A percentile compares a stretch with the other conserved stretches of the same genome.
phyloP scores from a whole-genome alignment of 2,113 vertebrate genomes.

The Eclectus roratus region DNA sequence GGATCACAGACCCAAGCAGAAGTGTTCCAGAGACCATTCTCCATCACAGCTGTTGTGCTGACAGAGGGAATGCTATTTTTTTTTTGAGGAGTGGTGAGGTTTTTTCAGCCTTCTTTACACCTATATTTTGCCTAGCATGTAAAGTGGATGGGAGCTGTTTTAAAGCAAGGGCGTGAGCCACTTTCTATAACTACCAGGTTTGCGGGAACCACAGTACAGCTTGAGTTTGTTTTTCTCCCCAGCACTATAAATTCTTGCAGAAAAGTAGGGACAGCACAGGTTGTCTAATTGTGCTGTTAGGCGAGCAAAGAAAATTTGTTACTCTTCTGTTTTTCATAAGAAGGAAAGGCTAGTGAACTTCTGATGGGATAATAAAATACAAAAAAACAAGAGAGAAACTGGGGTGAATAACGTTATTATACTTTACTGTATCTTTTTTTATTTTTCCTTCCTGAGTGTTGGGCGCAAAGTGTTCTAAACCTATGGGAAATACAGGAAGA shows the following conservation, averaged over 20 bases:
- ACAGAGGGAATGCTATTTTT: rapidly evolving
- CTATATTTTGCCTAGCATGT: not conserved
- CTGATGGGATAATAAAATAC: not conserved
- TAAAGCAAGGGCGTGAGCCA: not conserved
- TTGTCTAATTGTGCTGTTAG: not conserved
- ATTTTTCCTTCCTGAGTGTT: not conserved
- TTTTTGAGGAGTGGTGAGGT: not conserved
- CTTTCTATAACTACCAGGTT: not conserved
- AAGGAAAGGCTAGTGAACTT: not conserved
- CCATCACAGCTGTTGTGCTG: not conserved
- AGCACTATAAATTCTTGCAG: not conserved
- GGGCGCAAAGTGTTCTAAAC: not conserved
- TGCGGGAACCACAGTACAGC: not conserved
- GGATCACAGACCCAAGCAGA: not conserved
- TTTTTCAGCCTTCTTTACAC: not conserved
- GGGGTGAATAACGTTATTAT: not conserved
- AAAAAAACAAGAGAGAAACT: not conserved
- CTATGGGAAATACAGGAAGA: not conserved
- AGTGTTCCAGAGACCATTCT: not conserved
- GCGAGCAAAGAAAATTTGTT: not conserved
- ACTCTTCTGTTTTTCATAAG: not conserved
- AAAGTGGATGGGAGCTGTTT: not conserved
- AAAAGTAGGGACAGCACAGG: rapidly evolving
- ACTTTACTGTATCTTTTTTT: rapidly evolving
- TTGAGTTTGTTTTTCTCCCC: not conserved